phyloP scores from a whole-genome alignment of 2,797 vertebrate species.

The Gymnoscopelus microlampas region DNA sequence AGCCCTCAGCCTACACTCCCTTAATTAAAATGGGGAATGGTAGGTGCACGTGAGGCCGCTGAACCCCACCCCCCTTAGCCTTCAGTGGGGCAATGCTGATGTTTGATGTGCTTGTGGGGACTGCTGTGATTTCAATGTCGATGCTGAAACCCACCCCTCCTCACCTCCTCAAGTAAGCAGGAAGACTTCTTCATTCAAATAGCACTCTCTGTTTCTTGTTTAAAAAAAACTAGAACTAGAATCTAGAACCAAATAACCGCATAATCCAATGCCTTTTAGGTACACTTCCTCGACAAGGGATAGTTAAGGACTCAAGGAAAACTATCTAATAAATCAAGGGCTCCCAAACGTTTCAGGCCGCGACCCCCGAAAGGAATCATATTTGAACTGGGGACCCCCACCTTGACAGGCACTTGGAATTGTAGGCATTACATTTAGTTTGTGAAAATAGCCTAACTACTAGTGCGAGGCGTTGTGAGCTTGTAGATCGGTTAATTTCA shows the following conservation, averaged over 20 bases:
- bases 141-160: slow-evolving; percentile 22
- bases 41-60: slow-evolving; percentile 44
- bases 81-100: not conserved
- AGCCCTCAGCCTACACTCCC: slow-evolving; percentile 54
- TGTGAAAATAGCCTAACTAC: too few species aligned
- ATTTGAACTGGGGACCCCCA: too few species aligned
- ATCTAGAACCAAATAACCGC: slow-evolving; percentile 14
- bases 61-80: not conserved
- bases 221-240: slow-evolving; percentile 19
- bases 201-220: slow-evolving; percentile 22
- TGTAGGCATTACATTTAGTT: too few species aligned
- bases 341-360: too few species aligned
- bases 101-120: slow-evolving; percentile 40
- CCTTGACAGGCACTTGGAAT: too few species aligned
- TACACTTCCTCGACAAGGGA: slow-evolving; percentile 44
- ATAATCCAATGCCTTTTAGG: slow-evolving; percentile 39
- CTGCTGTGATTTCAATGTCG: slow-evolving; percentile 34
- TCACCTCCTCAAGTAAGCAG: slow-evolving; percentile 31
- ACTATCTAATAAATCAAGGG: too few species aligned
- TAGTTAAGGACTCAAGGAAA: slow-evolving; percentile 10
- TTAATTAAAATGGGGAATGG: slow-evolving; percentile 65
- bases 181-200: slow-evolving; percentile 23
- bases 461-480: too few species aligned
- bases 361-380: too few species aligned
- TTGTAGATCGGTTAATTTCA: too few species aligned